Evolutionary conservation across 2,888 invertebrate genomes (phyloP), one percentile per base, ranked within the genome.

Genomic region (Drosophila anomalata): DNA sequence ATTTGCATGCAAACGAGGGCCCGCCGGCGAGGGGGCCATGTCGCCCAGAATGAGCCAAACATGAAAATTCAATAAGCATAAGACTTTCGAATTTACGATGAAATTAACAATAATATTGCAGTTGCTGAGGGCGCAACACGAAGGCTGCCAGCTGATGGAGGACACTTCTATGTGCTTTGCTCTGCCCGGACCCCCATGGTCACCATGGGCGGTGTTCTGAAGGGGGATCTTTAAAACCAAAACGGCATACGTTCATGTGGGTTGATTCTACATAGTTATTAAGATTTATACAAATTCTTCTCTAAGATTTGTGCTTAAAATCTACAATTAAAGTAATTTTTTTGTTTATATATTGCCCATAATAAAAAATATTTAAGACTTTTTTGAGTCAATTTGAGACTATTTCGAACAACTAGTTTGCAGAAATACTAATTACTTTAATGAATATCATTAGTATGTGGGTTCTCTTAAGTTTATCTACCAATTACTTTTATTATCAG

Each of bases 31-130:
- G 46, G 29, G 48, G n/a, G 42, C 42, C 53, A 61, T 74, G 79
- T 79, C 63, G 62, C 50, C 70, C 41, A n/a, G 36, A 39, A 14
- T 26, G 39, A 59, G 67, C 53, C 53, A 70, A 87, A 89, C 89
- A 89, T 87, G 89, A 80, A 89, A 89, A 89, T 88, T 90, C 89
- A 87, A 90, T 90, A 89, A 90, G 88, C 90, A 90, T 90, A 90
- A 89, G 89, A 88, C 88, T 87, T 83, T 82, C 83, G 80, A 88
- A 87, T 89, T 90, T 90, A 90, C 83, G 89, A 83, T 77, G 87
- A 89, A 86, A 90, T 89, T 89, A 87, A 80, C 79, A 81, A 88
- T 89, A 87, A 85, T 86, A 84, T 80, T 82, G 82, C 77, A 76
- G 76, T 77, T 70, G 74, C 71, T 75, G 63, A 75, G 78, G 81